phyloP scores from a whole-genome alignment of 2,113 vertebrate genomes.

The Sylvia atricapilla region DNA sequence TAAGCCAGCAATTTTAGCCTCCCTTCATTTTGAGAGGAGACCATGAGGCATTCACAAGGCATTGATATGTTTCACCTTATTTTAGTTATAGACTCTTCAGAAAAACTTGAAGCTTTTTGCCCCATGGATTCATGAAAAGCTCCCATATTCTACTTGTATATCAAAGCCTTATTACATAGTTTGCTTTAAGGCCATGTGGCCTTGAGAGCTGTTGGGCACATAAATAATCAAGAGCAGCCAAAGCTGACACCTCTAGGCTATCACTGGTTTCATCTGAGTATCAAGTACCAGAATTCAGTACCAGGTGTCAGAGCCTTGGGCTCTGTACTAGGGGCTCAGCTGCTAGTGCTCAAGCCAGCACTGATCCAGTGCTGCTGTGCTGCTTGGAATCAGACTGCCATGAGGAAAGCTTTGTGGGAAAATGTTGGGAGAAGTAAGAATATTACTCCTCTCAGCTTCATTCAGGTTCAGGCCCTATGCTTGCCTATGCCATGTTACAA shows the following conservation, averaged over 20 bases:
- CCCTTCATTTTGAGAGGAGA: neutral
- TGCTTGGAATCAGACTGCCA: neutral
- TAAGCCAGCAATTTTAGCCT: neutral
- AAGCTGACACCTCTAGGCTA: neutral
- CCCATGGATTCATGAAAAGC: neutral
- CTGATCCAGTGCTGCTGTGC: accelerated
- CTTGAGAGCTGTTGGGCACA: neutral
- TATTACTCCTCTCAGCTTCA: neutral
- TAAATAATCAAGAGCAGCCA: neutral
- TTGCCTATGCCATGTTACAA: accelerated
- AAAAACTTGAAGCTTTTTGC: neutral
- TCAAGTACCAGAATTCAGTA: neutral
- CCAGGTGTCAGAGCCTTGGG: neutral
- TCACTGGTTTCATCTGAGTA: neutral
- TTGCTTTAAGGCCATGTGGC: neutral
- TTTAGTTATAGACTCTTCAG: neutral
- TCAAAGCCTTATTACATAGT: neutral
- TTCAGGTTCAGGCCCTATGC: neutral
- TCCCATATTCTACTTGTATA: neutral
- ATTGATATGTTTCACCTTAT: neutral
- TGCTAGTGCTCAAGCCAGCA: neutral
- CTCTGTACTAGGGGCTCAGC: neutral
- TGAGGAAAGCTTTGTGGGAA: neutral
- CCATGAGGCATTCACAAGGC: neutral
- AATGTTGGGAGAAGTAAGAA: neutral